Percentiles rank a stretch among this genome's conserved stretches.
Conservation (phyloP, 2,888 invertebrate genomes). For the Blera fallax region DNA sequence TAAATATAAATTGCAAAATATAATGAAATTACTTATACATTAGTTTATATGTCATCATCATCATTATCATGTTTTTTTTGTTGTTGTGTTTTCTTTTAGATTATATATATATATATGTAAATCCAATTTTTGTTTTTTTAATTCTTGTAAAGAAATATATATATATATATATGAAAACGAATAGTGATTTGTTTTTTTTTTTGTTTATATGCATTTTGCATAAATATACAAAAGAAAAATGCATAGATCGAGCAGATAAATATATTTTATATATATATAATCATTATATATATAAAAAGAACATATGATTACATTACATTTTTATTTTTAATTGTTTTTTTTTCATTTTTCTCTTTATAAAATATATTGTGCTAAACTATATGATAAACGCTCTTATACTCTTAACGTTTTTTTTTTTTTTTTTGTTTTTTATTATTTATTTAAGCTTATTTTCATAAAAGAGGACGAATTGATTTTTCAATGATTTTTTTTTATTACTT, state of each 20-base stretch:
- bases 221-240: conserved; percentile 72
- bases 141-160: conserved; percentile 66
- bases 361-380: conserved; percentile 73
- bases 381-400: conserved; percentile 73
- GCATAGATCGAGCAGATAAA: conserved; percentile 73
- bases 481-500: conserved; percentile 65
- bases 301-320: conserved; percentile 71
- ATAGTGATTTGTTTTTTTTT: conserved; percentile 62
- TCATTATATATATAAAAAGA: conserved; percentile 72
- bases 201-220: conserved; percentile 66
- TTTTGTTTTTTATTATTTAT: conserved; percentile 57
- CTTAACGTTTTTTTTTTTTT: conserved; percentile 67
- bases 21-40: conserved; percentile 71
- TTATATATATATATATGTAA: conserved; percentile 52
- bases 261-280: conserved; percentile 70
- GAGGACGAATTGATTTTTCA: conserved; percentile 73
- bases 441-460: conserved; percentile 73
- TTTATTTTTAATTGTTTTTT: conserved; percentile 52
- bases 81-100: conserved; percentile 42
- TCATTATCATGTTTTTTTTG: conserved; percentile 2
- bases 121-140: conserved; percentile 47
- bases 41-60: conserved; percentile 64
- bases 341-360: conserved; percentile 68
- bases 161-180: conserved; percentile 65
- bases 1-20: conserved; percentile 73